These are phyloP conservation scores for Puffinus mauretanicus DNA, from an alignment of 2,113 vertebrate species.

Conservation along the genomic window DNA sequence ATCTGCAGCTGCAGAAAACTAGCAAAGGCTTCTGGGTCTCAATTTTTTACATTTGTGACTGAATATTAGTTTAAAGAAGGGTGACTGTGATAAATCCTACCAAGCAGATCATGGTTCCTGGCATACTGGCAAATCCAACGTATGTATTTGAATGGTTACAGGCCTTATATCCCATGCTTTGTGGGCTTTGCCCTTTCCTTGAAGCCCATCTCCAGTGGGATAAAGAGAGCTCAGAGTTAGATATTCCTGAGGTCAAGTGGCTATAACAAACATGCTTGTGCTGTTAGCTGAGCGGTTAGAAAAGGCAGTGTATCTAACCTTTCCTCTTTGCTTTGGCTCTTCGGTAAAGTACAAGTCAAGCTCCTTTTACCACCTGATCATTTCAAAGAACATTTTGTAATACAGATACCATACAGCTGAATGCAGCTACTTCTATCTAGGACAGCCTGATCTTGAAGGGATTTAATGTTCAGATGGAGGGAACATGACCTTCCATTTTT, in stretches of 20 bases:
- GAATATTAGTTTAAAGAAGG: background rate
- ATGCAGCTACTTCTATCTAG: slow-evolving; percentile 31
- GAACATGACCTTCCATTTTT: slow-evolving; percentile 48
- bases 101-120: background rate
- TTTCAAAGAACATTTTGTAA: slow-evolving; percentile 43
- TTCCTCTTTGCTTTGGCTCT: slow-evolving; percentile 27
- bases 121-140: rapidly evolving
- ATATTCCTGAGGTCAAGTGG: background rate
- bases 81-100: background rate
- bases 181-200: background rate
- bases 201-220: background rate
- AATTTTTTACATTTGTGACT: background rate
- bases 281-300: background rate
- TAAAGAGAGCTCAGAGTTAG: background rate
- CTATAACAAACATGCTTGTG: background rate
- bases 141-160: background rate
- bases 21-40: background rate
- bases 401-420: background rate
- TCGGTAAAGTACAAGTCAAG: background rate
- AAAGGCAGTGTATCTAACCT: background rate
- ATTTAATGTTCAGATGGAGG: slow-evolving; percentile 51
- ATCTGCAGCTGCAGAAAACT: background rate
- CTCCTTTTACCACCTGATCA: background rate
- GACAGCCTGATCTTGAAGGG: slow-evolving; percentile 45
- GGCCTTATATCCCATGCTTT: background rate